Base-by-base conservation (phyloP, 2,797 vertebrate genomes). In the Chelonia mydas region DNA sequence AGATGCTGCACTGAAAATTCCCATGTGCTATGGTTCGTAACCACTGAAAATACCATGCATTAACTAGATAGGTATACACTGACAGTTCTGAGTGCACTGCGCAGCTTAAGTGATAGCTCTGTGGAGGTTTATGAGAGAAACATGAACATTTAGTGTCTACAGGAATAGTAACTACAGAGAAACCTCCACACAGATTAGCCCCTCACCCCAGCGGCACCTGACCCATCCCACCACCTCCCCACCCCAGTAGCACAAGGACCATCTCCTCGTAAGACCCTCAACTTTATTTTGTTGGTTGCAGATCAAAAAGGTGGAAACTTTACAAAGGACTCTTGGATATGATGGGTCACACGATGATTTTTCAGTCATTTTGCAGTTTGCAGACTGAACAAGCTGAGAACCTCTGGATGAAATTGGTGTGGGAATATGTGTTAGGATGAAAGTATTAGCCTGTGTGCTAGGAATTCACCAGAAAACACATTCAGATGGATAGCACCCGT, bases 341-440 rank as follows among this genome's bases (percentile, higher is more conserved):
- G 72, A 37, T 84, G 33, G 8, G 59, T 76, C 15, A 93, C 19
- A 84, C 1, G 11, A 7, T 65, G 17, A 1, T 78, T 61, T 81
- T 2, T 50, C 7, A 11, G 33, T 9, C 3, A 31, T 45, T 11
- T 21, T 16, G 3, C 37, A 4, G 8, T 51, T 88, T n/a, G 28
- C 55, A 33, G 54, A 82, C 45, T 28, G 65, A 21, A 41, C 17
- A 72, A 72, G 9, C 10, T 10, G 51, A 47, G 37, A 41, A 31
- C 9, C 41, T 28, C 41, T 53, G 55, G 12, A 47, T 68, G 51
- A 83, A 12, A 83, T 0, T 1, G 16, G 61, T 25, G 78, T 0
- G 0, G 8, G 6, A 5, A 45, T 27, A 19, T 12, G 7, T 2
- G 3, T 7, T 37, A 8, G 13, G 50, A 16, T 4, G 21, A 17